Base-by-base conservation (phyloP, 1,140 invertebrate species). In the Macrobrachium nipponense region DNA sequence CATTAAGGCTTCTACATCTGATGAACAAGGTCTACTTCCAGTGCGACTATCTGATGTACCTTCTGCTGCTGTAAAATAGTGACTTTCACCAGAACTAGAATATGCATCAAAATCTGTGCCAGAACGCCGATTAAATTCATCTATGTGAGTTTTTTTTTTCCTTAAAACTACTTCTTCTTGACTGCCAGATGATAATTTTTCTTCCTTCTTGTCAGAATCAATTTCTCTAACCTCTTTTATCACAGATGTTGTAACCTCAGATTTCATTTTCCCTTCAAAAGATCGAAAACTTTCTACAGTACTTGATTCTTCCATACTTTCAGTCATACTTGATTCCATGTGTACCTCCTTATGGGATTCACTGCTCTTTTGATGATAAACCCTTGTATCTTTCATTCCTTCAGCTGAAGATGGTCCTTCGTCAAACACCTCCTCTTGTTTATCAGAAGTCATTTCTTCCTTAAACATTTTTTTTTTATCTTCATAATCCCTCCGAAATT, bases 21-120 rank as follows among this genome's bases (percentile, higher is more conserved):
- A 97, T 4, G 96, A 97, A 82, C 95, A 94, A 1, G 96, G 96
- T 89, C 97, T 93, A 91, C 96, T 96, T 51, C 92, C 92, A 20
- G 92, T 93, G 76, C 93, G 94, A 82, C 95, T 92, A 79, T 92
- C 91, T 23, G 91, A 91, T 14, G 95, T 94, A 89, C 95, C 94
- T 89, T 97, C 96, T 91, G 96, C 96, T 91, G 96, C 96, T 80
- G 96, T 97, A 86, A 96, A 96, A 91, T 97, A 97, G 89, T 95
- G 95, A 90, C 96, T 97, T 89, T 96, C 96, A 72, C 96, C 93
- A n/a, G 96, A 97, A 92, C 96, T 97, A 0, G 96, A 97, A 91
- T 94, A 95, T 36, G 94, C 91, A 91, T 96, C 95, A 36, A 90
- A 90, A 0, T 91, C 90, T 27, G 88, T 58, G 61, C 91, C 90